Percentiles rank a stretch among this genome's conserved stretches.
Conservation (phyloP, 2,113 vertebrate genomes). For the Ageneiosus marmoratus region DNA sequence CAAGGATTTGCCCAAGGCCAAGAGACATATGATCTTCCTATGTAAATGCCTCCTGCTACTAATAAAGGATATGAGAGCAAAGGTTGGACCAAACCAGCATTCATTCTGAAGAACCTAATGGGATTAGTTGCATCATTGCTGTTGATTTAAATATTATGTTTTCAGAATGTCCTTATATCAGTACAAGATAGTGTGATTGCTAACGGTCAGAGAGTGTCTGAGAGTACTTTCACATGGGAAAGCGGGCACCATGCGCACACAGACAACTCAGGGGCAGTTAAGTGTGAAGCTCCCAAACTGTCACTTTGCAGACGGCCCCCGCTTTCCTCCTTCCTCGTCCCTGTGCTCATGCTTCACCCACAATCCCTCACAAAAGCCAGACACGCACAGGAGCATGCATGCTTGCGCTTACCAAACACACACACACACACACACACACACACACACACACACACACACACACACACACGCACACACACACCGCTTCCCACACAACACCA, state of each 20-base stretch:
- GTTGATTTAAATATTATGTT: slow-evolving; percentile 37
- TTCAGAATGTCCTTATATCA: slow-evolving; percentile 2
- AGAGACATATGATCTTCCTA: not conserved
- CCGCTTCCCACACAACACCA: slow-evolving; percentile 29
- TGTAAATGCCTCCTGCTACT: not conserved
- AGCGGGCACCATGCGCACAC: slow-evolving; percentile 62
- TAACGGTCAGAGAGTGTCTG: slow-evolving; percentile 68
- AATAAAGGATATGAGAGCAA: slow-evolving; percentile 2
- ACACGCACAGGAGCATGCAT: slow-evolving; percentile 62
- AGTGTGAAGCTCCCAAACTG: slow-evolving; percentile 78
- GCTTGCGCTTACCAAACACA: slow-evolving; percentile 42
- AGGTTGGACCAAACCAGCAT: slow-evolving; percentile 1
- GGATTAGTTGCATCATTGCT: slow-evolving; percentile 15
- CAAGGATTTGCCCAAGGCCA: not conserved
- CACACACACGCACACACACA: too few relatives aligned
- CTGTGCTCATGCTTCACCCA: slow-evolving; percentile 50
- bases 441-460: slow-evolving; percentile 49
- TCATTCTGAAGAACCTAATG: slow-evolving; percentile 9
- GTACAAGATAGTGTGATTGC: slow-evolving; percentile 53
- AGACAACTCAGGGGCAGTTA: slow-evolving; percentile 69
- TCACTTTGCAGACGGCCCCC: slow-evolving; percentile 58
- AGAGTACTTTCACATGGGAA: slow-evolving; percentile 79
- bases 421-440: slow-evolving; percentile 56
- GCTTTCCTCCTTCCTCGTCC: slow-evolving; percentile 45
- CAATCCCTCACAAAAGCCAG: slow-evolving; percentile 59